Base-by-base conservation (phyloP, 2,888 invertebrate genomes). In the Arrhopalites spinosus region DNA sequence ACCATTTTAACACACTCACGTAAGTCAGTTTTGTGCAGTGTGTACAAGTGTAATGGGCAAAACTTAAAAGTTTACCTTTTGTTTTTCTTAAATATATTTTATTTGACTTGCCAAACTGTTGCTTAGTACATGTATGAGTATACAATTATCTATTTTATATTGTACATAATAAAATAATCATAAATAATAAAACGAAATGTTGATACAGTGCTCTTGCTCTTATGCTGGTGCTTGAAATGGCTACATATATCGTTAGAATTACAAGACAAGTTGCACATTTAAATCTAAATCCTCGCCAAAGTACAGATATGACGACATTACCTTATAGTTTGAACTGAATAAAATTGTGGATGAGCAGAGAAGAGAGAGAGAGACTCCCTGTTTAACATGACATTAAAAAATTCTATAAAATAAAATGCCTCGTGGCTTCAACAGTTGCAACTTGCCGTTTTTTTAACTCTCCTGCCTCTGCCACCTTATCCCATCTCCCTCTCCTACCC, bases 361-460 rank as follows among this genome's bases (percentile, higher is more conserved):
- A 36, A 11, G 11, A 7, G 36, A n/a, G n/a, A n/a, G n/a, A n/a
- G n/a, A n/a, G n/a, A n/a, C 45, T 15, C 8, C 15, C 15, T 50
- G n/a, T 50, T 50, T 50, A 50, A 50, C 17, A 50, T 43, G 20
- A 23, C 15, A 66, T 30, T 66, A 17, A 43, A 66, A 59, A 50
- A 36, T 68, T 27, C 15, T 30, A 20, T 70, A 36, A 56, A 70
- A 56, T 30, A n/a, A 61, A 23, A 43, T 72, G 61, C 71, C 63
- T 72, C 71, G 25, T 63, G 63, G 61, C 64, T 20, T 63, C 30
- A 29, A 25, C 25, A 61, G 15, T 61, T 61, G 8, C n/a, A 61
- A n/a, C 17, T 30, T 64, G 64, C 29, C 36, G 36, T 29, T 64
- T 20, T 36, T 59, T 27, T 27, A 23, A 20, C 20, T 3, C 59